phyloP scores from a whole-genome alignment of 2,113 vertebrate species.

The Carassius gibelio region DNA sequence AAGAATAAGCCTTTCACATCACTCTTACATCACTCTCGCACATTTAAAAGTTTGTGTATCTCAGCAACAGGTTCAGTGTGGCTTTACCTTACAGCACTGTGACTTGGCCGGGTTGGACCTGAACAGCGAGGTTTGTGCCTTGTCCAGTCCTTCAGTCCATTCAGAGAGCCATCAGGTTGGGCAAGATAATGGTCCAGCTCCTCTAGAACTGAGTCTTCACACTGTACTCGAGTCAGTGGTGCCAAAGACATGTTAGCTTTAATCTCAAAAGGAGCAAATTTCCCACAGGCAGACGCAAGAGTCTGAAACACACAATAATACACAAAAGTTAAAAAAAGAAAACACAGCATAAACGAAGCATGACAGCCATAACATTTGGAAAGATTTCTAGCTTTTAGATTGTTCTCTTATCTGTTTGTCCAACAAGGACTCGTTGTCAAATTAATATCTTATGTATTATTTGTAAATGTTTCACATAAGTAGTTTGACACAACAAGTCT shows the following conservation, averaged over 20 bases:
- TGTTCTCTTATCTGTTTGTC: neutral
- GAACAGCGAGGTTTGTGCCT: conserved; percentile 74
- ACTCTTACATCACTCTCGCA: neutral
- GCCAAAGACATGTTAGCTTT: conserved; percentile 93
- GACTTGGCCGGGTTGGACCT: conserved; percentile 74
- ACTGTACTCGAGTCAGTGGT: conserved; percentile 80
- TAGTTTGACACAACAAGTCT: neutral
- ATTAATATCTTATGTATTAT: neutral
- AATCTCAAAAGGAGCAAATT: conserved; percentile 98
- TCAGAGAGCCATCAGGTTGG: conserved; percentile 62
- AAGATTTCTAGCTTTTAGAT: neutral
- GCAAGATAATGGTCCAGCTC: conserved; percentile 82
- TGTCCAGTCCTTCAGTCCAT: conserved; percentile 83
- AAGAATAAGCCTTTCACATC: neutral
- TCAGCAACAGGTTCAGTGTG: neutral
- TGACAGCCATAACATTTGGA: neutral
- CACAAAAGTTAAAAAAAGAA: too few relatives aligned
- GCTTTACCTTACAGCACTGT: conserved; percentile 60
- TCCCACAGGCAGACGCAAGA: conserved; percentile 91
- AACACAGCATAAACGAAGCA: too few relatives aligned
- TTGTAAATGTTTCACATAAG: too few relatives aligned
- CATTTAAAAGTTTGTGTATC: neutral
- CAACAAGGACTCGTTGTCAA: neutral
- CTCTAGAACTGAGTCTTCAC: conserved; percentile 77
- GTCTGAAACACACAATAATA: conserved; percentile 74